These are phyloP conservation scores for Iselma pallidipennis DNA, from an alignment of 2,888 invertebrate genomes.

Conservation along the genomic window DNA sequence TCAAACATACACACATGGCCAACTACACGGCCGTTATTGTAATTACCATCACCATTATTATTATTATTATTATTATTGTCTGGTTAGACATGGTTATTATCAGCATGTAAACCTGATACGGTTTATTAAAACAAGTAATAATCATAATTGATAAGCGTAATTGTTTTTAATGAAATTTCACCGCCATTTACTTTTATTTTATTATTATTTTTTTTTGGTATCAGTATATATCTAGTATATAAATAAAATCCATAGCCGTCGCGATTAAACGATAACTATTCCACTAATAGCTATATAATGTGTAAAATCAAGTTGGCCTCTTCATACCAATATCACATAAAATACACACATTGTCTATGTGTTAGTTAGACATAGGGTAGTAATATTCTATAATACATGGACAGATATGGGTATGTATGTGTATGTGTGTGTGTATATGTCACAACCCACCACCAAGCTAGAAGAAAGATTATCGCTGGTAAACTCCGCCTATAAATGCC, in stretches of 20 bases:
- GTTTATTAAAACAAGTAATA: background rate
- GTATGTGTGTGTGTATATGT: background rate
- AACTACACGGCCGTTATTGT: background rate
- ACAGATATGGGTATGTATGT: too few species aligned
- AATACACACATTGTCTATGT: constrained; percentile 27
- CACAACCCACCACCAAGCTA: background rate
- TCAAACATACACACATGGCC: background rate
- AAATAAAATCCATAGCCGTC: constrained; percentile 3
- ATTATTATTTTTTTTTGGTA: background rate
- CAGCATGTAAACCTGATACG: background rate
- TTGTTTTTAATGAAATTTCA: too few species aligned
- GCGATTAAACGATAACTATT: constrained; percentile 45
- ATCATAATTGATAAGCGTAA: background rate
- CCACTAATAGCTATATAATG: constrained; percentile 44
- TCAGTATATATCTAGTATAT: too few species aligned
- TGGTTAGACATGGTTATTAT: background rate
- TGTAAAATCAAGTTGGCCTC: constrained; percentile 49
- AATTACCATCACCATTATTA: background rate
- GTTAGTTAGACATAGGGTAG: background rate
- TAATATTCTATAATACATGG: too few species aligned
- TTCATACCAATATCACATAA: constrained; percentile 44
- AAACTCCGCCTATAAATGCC: background rate
- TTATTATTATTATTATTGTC: background rate
- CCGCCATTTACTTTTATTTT: too few species aligned
- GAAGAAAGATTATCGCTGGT: background rate